These are phyloP conservation scores for Eupithecia exiguata DNA, from an alignment of 2,888 invertebrate genomes.

Conservation along the genomic window DNA sequence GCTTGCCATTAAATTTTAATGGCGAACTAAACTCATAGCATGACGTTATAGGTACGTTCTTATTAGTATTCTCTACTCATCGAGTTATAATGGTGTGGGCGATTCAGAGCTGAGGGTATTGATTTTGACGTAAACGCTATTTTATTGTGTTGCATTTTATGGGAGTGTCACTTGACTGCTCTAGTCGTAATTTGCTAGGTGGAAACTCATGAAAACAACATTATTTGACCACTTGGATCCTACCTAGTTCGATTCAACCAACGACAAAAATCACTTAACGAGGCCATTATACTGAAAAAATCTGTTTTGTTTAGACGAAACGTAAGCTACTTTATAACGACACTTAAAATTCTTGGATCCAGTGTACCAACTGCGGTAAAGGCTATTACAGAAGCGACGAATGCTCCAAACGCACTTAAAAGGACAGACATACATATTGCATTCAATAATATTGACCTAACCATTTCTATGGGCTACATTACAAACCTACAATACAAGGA, in stretches of 20 bases:
- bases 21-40: constrained; percentile 9
- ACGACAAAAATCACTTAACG: not conserved
- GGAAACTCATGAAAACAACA: constrained; percentile 6
- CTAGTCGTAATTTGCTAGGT: constrained; percentile 32
- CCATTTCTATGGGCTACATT: not conserved
- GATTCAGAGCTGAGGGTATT: constrained; percentile 60
- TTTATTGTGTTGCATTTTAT: constrained; percentile 75
- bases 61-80: constrained; percentile 60
- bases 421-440: too few species aligned
- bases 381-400: too few species aligned
- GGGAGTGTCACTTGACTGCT: constrained; percentile 59
- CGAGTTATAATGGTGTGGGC: constrained; percentile 51
- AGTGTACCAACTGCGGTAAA: too few species aligned
- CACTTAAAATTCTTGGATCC: too few species aligned
- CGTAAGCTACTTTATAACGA: not conserved
- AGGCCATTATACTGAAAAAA: not conserved
- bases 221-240: not conserved
- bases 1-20: constrained; percentile 13
- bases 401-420: too few species aligned
- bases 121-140: constrained; percentile 73
- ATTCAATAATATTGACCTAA: not conserved
- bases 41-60: constrained; percentile 22
- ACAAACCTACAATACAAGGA: not conserved
- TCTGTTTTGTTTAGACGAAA: not conserved
- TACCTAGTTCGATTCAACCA: not conserved